Evolutionary conservation across 2,888 invertebrate species (phyloP).

Genomic region (Epistrophe grossulariae): DNA sequence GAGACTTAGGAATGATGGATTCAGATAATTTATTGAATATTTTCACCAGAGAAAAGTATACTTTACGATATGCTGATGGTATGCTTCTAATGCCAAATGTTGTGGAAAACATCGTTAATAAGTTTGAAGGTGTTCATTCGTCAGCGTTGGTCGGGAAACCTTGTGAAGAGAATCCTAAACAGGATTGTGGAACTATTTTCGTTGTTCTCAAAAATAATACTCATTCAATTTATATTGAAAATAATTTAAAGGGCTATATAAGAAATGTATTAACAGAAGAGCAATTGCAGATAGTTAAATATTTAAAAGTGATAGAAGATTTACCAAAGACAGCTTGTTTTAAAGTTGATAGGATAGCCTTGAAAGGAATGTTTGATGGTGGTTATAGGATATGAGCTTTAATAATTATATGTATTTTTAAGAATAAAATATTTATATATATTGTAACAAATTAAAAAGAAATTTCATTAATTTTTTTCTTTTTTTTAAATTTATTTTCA

Average conservation of each 20-base stretch:
- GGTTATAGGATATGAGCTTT: not conserved
- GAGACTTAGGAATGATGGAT: conserved; percentile 10
- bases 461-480: no score
- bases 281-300: conserved; percentile 7
- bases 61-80: not conserved
- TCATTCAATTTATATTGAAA: not conserved
- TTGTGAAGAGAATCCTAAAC: not conserved
- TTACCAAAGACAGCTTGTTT: conserved; percentile 19
- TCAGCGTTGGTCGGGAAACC: not conserved
- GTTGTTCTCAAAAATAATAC: not conserved
- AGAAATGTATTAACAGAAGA: not conserved
- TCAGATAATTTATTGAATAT: not conserved
- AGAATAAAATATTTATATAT: no score
- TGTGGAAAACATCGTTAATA: not conserved
- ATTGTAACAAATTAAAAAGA: no score
- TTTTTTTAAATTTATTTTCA: no score
- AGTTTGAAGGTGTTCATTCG: not conserved
- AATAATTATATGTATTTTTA: no score
- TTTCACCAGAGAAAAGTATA: conserved; percentile 4
- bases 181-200: conserved; percentile 19
- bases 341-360: not conserved
- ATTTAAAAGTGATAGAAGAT: conserved; percentile 4
- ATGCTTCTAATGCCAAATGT: not conserved
- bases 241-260: not conserved
- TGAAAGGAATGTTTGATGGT: not conserved